Base-by-base conservation (phyloP, 2,888 invertebrate genomes). In the Eucriotettix oculatus region DNA sequence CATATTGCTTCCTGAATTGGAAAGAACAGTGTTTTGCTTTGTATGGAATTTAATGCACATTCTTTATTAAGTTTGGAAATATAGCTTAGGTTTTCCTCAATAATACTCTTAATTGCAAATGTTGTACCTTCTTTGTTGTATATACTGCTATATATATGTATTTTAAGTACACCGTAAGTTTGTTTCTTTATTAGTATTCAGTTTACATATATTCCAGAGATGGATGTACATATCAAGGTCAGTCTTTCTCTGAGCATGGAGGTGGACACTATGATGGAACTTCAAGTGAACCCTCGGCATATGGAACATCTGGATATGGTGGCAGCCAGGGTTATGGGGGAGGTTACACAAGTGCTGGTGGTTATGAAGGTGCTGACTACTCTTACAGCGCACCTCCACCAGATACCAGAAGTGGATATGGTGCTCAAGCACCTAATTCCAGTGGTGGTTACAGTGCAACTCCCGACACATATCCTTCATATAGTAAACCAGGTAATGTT, bases 341-440 rank as follows among this genome's bases (percentile, higher is more conserved):
- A 14, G 59, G 58, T 42, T 59, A 59, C 55, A 56, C 59, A 11
- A 59, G 59, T 54, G 41, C 54, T 11, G 57, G 57, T 42, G 61
- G 61, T 16, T 62, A 62, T 52, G 61, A 59, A 16, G 61, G 57
- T 42, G 61, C 54, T 40, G 61, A 62, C 53, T 62, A 62, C 40
- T 43, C 57, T 16, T 59, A 57, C 48, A 53, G 16, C 16, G 44
- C 54, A 10, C 61, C 61, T 43, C 58, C 58, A 40, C 52, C 58
- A 16, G 61, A 61, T 42, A 29, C 56, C 9, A 48, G 55, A 52
- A 40, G 58, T 14, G 61, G 58, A 41, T 61, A 61, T 43, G 61
- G 61, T n/a, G 58, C 58, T 10, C 58, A 57, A 43, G 58, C 60
- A 29, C 54, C 56, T 10, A 43, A 58, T 10, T 55, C 56, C 1